These are phyloP conservation scores for Meandrina meandrites DNA, from an alignment of 92 coral and sea anemone genomes.

Conservation along the genomic window DNA sequence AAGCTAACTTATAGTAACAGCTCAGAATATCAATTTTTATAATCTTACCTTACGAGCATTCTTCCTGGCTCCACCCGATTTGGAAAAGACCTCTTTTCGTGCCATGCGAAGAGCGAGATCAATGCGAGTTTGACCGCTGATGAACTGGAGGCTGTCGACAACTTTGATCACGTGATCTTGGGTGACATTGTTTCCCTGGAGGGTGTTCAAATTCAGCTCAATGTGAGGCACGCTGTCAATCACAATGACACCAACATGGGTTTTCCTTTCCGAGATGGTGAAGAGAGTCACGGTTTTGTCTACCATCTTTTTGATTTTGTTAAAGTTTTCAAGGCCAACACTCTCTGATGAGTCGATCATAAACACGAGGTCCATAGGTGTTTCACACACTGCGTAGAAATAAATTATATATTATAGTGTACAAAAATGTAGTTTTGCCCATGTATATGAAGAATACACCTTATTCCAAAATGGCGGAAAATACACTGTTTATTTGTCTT, in stretches of 20 bases:
- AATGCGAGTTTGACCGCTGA: conserved; percentile 71
- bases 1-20: not conserved
- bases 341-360: conserved; percentile 83
- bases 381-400: conserved; percentile 58
- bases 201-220: conserved; percentile 67
- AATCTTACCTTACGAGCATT: conserved; percentile 61
- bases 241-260: conserved; percentile 68
- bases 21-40: not conserved
- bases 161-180: conserved; percentile 56
- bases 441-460: too few species aligned
- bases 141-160: conserved; percentile 64
- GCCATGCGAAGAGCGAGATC: conserved; percentile 84
- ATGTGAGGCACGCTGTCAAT: conserved; percentile 63
- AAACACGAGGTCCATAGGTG: conserved; percentile 73
- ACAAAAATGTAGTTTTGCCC: not conserved
- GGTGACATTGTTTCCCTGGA: conserved; percentile 59
- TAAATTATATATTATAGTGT: not conserved
- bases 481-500: too few species aligned
- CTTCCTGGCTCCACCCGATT: conserved; percentile 57
- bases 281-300: conserved; percentile 61
- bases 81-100: conserved; percentile 75
- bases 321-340: conserved; percentile 77
- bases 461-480: too few species aligned
- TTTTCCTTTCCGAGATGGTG: conserved; percentile 65
- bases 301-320: conserved; percentile 67